phyloP scores from a whole-genome alignment of 2,797 vertebrate genomes.

The Xenopus petersii region DNA sequence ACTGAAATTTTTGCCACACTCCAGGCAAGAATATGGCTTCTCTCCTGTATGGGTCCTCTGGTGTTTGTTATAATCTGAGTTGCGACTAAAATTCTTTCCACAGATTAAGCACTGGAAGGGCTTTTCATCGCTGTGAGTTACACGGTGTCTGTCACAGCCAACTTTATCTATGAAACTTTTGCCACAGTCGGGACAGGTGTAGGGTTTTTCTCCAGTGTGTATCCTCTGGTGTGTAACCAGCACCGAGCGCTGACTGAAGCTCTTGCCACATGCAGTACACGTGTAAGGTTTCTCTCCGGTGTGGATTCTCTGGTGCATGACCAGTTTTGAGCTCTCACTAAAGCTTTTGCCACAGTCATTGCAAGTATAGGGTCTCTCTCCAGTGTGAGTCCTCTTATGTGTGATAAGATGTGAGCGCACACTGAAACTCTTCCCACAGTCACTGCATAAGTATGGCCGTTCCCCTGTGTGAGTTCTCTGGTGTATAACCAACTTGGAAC shows the following conservation, averaged over 20 bases:
- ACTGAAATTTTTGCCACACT: constrained; percentile 61
- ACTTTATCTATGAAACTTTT: constrained; percentile 86
- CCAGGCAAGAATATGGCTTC: constrained; percentile 67
- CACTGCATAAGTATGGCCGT: constrained; percentile 28
- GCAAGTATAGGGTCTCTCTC: constrained; percentile 39
- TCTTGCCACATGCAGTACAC: constrained; percentile 31
- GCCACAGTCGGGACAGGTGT: constrained; percentile 78
- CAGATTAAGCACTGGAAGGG: constrained; percentile 77
- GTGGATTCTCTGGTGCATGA: constrained; percentile 44
- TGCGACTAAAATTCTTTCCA: constrained; percentile 82
- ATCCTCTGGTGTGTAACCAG: constrained; percentile 36
- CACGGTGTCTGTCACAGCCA: constrained; percentile 82
- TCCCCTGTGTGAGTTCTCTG: constrained; percentile 42
- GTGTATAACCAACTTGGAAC: constrained; percentile 43
- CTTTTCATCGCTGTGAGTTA: constrained; percentile 83
- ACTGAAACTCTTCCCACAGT: constrained; percentile 41
- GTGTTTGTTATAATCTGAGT: constrained; percentile 77
- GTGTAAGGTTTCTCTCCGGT: constrained; percentile 42
- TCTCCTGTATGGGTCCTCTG: constrained; percentile 83
- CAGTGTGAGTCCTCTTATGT: constrained; percentile 39
- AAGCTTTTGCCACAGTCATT: constrained; percentile 43
- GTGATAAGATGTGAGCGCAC: constrained; percentile 45
- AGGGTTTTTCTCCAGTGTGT: constrained; percentile 78
- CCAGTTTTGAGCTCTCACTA: constrained; percentile 45
- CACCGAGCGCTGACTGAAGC: constrained; percentile 42